Evolutionary conservation across 2,113 vertebrate species (phyloP).

Genomic region (Forbesichthys papilliferus): DNA sequence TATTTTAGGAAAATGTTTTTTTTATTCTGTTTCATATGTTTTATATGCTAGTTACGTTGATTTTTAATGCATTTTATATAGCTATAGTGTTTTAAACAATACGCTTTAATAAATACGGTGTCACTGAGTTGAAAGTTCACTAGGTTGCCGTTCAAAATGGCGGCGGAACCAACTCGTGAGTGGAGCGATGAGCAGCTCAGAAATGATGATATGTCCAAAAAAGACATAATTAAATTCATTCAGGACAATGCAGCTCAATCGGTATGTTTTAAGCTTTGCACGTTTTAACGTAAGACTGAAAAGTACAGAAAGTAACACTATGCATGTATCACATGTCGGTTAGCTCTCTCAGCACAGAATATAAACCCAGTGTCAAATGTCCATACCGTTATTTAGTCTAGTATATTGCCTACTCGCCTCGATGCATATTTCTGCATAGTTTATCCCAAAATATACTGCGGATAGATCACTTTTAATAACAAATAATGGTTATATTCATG

Average conservation of each 20-base stretch:
- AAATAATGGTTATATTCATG: background rate
- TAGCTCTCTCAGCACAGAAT: background rate
- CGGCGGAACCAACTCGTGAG: constrained; percentile 77
- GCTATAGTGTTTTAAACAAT: no score
- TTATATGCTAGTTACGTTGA: no score
- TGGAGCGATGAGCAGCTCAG: constrained; percentile 91
- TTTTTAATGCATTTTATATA: no score
- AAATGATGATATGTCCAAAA: constrained; percentile 90
- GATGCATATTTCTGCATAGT: no score
- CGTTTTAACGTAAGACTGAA: background rate
- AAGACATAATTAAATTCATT: constrained; percentile 91
- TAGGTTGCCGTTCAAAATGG: constrained; percentile 72
- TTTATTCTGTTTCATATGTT: no score
- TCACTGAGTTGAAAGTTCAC: constrained; percentile 52
- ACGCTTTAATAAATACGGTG: background rate
- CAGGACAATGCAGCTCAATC: constrained; percentile 89
- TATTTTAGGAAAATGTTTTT: no score
- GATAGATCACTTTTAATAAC: background rate
- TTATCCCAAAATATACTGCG: no score
- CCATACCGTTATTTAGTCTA: no score
- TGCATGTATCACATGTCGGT: constrained; percentile 18
- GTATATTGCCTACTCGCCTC: no score
- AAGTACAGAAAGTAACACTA: no score
- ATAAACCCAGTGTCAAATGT: no score
- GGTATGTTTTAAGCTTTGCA: constrained; percentile 68